Conservation (phyloP, 2,797 vertebrate genomes). For the Bufotes viridis region DNA sequence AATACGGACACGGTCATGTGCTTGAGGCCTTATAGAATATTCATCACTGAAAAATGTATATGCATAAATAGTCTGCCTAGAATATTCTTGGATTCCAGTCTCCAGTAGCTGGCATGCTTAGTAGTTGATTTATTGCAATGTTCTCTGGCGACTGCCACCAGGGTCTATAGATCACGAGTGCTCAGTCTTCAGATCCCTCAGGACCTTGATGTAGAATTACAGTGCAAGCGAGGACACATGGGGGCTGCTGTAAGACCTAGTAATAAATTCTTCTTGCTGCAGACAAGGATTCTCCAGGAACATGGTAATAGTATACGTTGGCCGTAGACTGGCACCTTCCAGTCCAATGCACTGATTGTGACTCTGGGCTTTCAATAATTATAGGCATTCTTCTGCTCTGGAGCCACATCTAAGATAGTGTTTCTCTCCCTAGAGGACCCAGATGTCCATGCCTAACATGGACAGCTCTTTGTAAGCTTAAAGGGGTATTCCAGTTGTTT, state of each 20-base stretch:
- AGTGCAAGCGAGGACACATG: conserved; percentile 3
- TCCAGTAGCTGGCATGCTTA: neutral
- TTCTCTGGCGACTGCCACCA: neutral
- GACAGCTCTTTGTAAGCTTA: too few relatives aligned
- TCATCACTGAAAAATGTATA: neutral
- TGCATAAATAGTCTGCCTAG: neutral
- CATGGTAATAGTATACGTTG: neutral
- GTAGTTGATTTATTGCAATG: neutral
- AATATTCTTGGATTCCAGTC: neutral
- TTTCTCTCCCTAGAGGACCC: neutral
- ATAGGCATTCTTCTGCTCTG: neutral
- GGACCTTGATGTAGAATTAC: neutral
- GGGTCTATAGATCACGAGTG: neutral
- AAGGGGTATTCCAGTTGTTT: too few relatives aligned
- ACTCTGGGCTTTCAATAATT: neutral
- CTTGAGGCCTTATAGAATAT: neutral
- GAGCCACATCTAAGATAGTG: neutral
- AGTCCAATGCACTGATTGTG: too few relatives aligned
- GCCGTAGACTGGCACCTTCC: too few relatives aligned
- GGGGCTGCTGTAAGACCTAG: neutral
- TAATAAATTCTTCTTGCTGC: neutral
- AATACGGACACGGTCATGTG: too few relatives aligned
- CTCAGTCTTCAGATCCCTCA: neutral
- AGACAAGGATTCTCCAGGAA: neutral
- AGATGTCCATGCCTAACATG: neutral